Percentiles rank a stretch among this genome's conserved stretches.
phyloP scores from a whole-genome alignment of 2,113 vertebrate genomes.

The Hypanus sabinus region DNA sequence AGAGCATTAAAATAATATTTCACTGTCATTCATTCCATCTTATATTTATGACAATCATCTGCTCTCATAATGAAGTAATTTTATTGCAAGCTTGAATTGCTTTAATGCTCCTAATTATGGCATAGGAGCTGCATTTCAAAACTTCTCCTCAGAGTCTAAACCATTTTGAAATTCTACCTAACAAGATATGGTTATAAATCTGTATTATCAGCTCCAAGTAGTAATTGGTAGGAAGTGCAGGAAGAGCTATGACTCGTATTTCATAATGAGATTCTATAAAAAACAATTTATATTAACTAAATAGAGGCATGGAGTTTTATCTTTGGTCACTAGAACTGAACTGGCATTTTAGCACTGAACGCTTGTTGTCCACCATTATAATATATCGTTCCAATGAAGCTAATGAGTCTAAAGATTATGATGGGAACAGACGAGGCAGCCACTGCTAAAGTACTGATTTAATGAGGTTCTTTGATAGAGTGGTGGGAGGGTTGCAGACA shows the following conservation, averaged over 20 bases:
- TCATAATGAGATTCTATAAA: neutral
- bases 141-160: no score
- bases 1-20: slow-evolving; percentile 30
- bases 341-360: no score
- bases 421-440: no score
- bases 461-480: no score
- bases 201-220: neutral
- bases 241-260: neutral
- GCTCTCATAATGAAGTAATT: neutral
- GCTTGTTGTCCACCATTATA: no score
- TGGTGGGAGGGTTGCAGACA: no score
- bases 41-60: slow-evolving; percentile 29
- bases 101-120: neutral
- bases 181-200: neutral
- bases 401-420: no score
- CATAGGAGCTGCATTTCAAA: neutral
- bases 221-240: neutral
- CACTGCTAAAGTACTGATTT: no score
- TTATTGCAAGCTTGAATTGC: neutral
- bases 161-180: neutral
- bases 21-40: neutral
- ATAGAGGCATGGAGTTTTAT: neutral
- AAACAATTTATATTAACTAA: no score
- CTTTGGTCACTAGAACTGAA: no score
- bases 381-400: no score